phyloP scores from a whole-genome alignment of 2,113 vertebrate species.

The Bos javanicus region DNA sequence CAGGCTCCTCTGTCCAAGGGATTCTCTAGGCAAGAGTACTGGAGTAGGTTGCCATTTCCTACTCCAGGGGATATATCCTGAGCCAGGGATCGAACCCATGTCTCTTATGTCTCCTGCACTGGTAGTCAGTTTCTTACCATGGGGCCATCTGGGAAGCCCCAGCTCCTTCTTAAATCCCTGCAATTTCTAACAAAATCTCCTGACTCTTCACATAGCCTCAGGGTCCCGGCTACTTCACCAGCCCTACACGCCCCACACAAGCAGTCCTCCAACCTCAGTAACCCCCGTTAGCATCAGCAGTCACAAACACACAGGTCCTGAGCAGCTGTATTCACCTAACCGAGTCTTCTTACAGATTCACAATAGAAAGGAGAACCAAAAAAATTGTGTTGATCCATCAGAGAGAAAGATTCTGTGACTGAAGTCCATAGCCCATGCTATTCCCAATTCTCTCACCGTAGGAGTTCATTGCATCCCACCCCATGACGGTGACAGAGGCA shows the following conservation, averaged over 20 bases:
- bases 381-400: not conserved
- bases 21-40: not conserved
- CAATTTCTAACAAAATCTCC: accelerated
- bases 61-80: not conserved
- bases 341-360: not conserved
- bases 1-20: not conserved
- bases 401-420: not conserved
- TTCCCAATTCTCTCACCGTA: not conserved
- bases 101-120: not conserved
- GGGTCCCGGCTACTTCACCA: not conserved
- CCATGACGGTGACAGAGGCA: not conserved
- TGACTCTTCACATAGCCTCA: not conserved
- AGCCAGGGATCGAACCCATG: not conserved
- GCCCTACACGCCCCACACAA: not conserved
- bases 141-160: not conserved
- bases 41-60: not conserved
- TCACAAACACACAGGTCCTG: not conserved
- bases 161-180: not conserved
- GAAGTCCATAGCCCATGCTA: no score
- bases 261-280: not conserved
- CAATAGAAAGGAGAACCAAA: not conserved
- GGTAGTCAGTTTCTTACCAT: not conserved
- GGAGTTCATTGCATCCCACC: not conserved
- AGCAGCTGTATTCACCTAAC: not conserved
- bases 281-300: not conserved